Evolutionary conservation across 1,140 invertebrate genomes (phyloP).

Genomic region (Grapholita molesta): DNA sequence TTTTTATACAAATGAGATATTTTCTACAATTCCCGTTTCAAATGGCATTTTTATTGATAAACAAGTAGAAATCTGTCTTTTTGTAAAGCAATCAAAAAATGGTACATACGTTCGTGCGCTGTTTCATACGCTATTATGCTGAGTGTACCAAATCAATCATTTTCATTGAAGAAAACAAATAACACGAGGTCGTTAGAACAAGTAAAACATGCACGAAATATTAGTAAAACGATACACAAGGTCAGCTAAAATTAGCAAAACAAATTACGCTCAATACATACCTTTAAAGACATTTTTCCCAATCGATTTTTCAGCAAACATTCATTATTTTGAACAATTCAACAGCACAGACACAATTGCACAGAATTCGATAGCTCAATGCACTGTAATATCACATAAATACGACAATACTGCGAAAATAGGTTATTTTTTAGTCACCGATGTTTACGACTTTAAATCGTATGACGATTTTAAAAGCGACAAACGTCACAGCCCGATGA

Average conservation of each 20-base stretch:
- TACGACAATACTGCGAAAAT: background rate
- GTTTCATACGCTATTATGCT: too few species aligned
- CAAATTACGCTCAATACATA: background rate
- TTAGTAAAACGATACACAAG: constrained; percentile 6
- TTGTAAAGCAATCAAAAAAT: too few species aligned
- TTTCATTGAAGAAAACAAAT: background rate
- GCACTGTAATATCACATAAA: background rate
- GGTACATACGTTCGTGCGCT: too few species aligned
- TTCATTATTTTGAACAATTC: constrained; percentile 3
- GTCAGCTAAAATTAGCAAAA: background rate
- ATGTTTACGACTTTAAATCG: constrained; percentile 6
- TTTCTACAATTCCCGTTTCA: too few species aligned
- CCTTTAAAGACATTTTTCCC: constrained; percentile 13
- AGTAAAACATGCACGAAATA: background rate
- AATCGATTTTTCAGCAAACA: constrained; percentile 16
- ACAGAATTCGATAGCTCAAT: background rate
- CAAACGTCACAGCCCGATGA: background rate
- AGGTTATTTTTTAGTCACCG: background rate
- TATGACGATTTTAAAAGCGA: background rate
- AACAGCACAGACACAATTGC: background rate
- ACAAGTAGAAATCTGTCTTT: too few species aligned
- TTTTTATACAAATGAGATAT: too few species aligned
- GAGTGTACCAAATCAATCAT: too few species aligned
- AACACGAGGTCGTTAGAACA: background rate
- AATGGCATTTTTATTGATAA: too few species aligned